A percentile compares a stretch with the other conserved stretches of the same genome.
These are phyloP conservation scores for Yponomeuta plumbellus DNA, from an alignment of 2,888 invertebrate species.

Conservation along the genomic window DNA sequence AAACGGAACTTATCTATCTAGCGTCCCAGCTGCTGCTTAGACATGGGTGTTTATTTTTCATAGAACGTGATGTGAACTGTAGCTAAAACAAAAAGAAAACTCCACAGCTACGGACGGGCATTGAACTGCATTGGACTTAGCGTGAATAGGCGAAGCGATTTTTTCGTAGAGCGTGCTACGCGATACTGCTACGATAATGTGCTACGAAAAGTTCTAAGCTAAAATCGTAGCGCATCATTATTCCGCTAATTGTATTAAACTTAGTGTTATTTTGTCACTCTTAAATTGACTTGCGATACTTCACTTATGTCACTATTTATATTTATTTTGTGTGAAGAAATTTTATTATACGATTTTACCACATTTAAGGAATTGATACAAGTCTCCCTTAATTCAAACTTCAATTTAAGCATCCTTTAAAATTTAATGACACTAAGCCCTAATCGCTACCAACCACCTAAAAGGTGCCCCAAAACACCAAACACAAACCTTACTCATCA, in stretches of 20 bases:
- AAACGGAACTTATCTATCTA: slow-evolving; percentile 69
- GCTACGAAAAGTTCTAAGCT: background rate
- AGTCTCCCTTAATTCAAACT: too few relatives aligned
- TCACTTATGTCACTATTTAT: too few relatives aligned
- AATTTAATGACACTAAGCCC: background rate
- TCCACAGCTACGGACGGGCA: background rate
- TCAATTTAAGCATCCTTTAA: too few relatives aligned
- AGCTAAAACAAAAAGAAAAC: slow-evolving; percentile 23
- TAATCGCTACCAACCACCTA: background rate
- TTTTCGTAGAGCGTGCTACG: background rate
- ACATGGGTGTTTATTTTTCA: slow-evolving; percentile 9
- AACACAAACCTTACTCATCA: background rate
- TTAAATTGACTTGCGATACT: too few relatives aligned
- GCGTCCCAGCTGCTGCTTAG: slow-evolving; percentile 35
- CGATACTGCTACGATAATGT: background rate
- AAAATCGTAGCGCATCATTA: background rate
- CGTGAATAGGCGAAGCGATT: background rate
- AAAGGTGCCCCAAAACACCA: background rate
- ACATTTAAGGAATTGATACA: too few relatives aligned
- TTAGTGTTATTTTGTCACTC: too few relatives aligned
- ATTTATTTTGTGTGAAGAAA: too few relatives aligned
- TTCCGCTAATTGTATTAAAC: too few relatives aligned
- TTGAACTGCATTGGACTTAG: background rate
- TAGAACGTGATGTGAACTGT: slow-evolving; percentile 25
- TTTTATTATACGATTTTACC: too few relatives aligned